Base-by-base conservation (phyloP, 2,888 invertebrate genomes). In the Plebejus anna region DNA sequence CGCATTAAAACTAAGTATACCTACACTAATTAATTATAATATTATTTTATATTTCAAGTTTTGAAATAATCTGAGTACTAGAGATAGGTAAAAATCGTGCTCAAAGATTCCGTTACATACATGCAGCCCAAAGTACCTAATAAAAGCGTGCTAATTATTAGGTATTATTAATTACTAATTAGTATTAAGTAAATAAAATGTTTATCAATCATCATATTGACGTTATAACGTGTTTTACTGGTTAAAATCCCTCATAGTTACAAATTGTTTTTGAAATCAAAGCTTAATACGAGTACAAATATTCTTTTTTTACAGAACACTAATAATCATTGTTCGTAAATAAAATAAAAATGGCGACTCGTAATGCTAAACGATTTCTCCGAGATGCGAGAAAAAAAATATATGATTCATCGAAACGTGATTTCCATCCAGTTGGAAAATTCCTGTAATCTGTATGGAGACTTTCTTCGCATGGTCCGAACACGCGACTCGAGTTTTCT, bases 361-460 rank as follows among this genome's bases (percentile, higher is more conserved):
- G 5, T 36, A 13, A 9, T 5, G 80, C 70, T 71, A 79, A 66
- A 81, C 81, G 85, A 89, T 91, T 91, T 91, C 90, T 88, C 90
- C 84, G 83, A 81, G 78, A 81, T 81, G 81, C 81, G 83, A 78
- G 78, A 77, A 81, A 82, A 80, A 89, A 88, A 91, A 90, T 92
- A 91, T 89, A 90, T 91, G 91, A 92, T 89, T 90, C 90, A 90
- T 84, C 84, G 85, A 86, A 88, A 86, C 89, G 90, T 89, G 87
- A 87, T 89, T 92, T 90, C 88, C 90, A 92, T 84, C 91, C 87
- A 90, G 83, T 89, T 89, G 93, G 94, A 93, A 94, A 94, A 93
- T 93, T 93, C 92, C 91, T 92, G 90, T 90, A 88, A 91, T 89
- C 88, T 85, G 82, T 82, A 81, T 83, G 87, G 85, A 87, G 85